Conservation (phyloP, 2,888 invertebrate genomes). For the Coecobrya sp. region DNA sequence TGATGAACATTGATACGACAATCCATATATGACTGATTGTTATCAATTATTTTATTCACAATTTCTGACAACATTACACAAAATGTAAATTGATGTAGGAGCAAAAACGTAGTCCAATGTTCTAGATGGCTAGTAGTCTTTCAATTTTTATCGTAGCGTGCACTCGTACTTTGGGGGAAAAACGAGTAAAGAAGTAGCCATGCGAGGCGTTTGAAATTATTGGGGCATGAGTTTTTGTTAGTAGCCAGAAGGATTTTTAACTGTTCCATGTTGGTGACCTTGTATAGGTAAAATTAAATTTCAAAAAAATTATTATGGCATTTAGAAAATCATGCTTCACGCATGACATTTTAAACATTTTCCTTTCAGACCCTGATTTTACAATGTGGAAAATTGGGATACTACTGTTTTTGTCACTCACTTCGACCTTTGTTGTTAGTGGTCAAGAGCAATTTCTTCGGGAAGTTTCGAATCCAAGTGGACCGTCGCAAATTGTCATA, state of each 20-base stretch:
- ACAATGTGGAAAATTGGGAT: slow-evolving; percentile 53
- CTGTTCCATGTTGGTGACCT: not conserved
- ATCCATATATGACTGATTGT: not conserved
- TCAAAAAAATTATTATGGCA: no score
- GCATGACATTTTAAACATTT: not conserved
- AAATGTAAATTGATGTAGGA: not conserved
- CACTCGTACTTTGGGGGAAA: not conserved
- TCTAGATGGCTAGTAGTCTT: slow-evolving; percentile 12
- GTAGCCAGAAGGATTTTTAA: not conserved
- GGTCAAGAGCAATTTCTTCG: slow-evolving; percentile 66
- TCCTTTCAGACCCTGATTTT: not conserved
- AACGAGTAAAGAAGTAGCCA: not conserved
- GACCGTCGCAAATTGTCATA: slow-evolving; percentile 45
- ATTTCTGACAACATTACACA: slow-evolving; percentile 2
- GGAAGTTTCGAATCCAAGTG: slow-evolving; percentile 53
- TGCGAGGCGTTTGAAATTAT: not conserved
- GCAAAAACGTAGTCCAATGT: not conserved
- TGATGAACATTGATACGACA: not conserved
- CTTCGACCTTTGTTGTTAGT: not conserved
- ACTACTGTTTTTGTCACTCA: not conserved
- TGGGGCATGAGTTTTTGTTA: not conserved
- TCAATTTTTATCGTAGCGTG: not conserved
- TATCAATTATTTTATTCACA: not conserved
- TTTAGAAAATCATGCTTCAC: no score
- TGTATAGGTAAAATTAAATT: not conserved